Conservation (phyloP, 2,113 vertebrate species). For the Syrrhaptes paradoxus region DNA sequence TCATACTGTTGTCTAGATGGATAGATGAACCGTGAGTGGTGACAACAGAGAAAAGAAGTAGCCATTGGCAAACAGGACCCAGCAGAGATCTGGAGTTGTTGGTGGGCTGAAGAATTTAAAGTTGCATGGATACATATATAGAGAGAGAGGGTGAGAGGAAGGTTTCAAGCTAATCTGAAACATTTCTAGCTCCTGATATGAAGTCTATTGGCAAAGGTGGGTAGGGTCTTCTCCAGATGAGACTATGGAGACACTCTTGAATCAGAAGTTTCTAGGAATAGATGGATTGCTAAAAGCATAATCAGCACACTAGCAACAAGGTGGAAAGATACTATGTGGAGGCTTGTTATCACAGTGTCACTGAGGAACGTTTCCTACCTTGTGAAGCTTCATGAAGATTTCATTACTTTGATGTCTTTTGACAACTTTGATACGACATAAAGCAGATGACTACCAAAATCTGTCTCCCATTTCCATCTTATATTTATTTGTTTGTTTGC, state of each 20-base stretch:
- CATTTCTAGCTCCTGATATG: background rate
- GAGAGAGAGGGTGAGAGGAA: rapidly evolving
- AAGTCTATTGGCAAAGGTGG: background rate
- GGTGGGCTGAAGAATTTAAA: background rate
- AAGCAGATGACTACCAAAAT: background rate
- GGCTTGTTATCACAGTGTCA: background rate
- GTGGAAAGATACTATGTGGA: background rate
- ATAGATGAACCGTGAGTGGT: background rate
- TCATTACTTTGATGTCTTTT: background rate
- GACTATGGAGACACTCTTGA: background rate
- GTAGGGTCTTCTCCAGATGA: background rate
- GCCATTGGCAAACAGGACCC: background rate
- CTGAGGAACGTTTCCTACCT: background rate
- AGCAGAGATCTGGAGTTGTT: background rate
- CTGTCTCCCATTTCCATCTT: background rate
- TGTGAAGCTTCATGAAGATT: background rate
- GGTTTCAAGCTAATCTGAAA: background rate
- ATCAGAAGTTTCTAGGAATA: background rate
- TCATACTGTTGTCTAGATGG: background rate
- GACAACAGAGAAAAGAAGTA: background rate
- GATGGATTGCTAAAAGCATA: background rate
- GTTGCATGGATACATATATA: rapidly evolving
- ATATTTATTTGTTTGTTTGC: background rate
- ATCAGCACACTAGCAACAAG: background rate
- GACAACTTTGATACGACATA: background rate